Base-by-base conservation (phyloP, 2,113 vertebrate species). In the Eulemur macaco region DNA sequence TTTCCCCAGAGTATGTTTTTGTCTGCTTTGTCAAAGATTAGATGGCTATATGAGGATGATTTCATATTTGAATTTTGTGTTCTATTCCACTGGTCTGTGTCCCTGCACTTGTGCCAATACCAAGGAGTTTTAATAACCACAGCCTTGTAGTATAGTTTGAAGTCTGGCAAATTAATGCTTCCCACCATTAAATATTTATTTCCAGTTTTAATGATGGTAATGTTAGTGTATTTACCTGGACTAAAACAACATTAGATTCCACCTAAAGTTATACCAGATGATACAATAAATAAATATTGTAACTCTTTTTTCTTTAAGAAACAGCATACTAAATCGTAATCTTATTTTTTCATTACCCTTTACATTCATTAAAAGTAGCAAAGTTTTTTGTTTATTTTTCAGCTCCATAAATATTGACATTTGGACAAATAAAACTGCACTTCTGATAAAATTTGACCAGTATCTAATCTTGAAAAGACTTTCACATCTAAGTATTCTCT, bases 301-400 rank as follows among this genome's bases (percentile, higher is more conserved):
- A 97, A 78, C 0, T 98, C 92, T 98, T 45, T 96, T 98, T 98
- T 96, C 90, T 96, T 69, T 93, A 97, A 96, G 96, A 98, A 97
- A 98, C 87, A 96, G 83, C 89, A 97, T 98, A 95, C 17, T 86
- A 97, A 95, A 98, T 97, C 84, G 97, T 98, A 98, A 97, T 97
- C 81, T 92, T 81, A 97, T 96, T 86, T 96, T 97, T 97, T 97
- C 97, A 98, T 97, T 98, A 97, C 74, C 78, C 73, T 97, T 96
- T 86, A 92, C 21, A 97, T 97, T 97, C 89, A 69, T 86, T 98
- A 97, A 93, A 98, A 98, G 93, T 91, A 97, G 84, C 56, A 89
- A 95, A 96, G 47, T 91, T 96, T 89, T 86, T 78, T 58, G 8
- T 97, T 97, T 96, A 96, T 96, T 98, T 98, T 96, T 97, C 76